These are phyloP conservation scores for Acanthisitta chloris DNA, from an alignment of 2,113 vertebrate species.

Conservation along the genomic window DNA sequence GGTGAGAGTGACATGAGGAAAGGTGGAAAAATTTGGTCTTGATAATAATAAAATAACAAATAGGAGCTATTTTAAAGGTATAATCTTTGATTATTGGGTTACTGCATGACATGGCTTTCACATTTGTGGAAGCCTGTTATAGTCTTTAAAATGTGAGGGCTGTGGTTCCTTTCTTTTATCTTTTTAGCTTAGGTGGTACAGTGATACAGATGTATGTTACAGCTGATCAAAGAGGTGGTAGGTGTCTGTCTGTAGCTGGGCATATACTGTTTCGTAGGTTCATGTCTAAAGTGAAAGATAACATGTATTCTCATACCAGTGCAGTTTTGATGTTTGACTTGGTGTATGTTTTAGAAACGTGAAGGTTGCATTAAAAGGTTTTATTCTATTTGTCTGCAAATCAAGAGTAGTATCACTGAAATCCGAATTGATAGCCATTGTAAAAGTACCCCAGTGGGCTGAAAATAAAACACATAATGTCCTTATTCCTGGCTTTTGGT, in stretches of 20 bases:
- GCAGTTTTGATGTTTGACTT: not conserved
- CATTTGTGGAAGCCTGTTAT: not conserved
- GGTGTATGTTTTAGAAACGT: not conserved
- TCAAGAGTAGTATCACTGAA: not conserved
- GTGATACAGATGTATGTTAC: not conserved
- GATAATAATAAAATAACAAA: not conserved
- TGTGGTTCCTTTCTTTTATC: not conserved
- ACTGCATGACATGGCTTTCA: not conserved
- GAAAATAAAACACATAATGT: not conserved
- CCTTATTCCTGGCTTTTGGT: not conserved
- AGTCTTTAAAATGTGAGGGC: not conserved
- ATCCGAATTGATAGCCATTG: not conserved
- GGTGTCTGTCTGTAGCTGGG: not conserved
- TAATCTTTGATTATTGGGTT: not conserved
- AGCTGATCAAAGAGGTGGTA: not conserved
- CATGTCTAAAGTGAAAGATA: not conserved
- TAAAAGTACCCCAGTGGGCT: not conserved
- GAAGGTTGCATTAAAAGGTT: not conserved
- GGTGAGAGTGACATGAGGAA: not conserved
- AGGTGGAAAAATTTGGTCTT: not conserved
- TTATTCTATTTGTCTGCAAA: not conserved
- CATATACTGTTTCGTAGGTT: not conserved
- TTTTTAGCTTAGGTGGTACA: not conserved
- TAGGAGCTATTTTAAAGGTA: not conserved
- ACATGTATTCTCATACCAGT: not conserved